Evolutionary conservation across 2,888 invertebrate genomes (phyloP).

Genomic region (Tipula vernalis): DNA sequence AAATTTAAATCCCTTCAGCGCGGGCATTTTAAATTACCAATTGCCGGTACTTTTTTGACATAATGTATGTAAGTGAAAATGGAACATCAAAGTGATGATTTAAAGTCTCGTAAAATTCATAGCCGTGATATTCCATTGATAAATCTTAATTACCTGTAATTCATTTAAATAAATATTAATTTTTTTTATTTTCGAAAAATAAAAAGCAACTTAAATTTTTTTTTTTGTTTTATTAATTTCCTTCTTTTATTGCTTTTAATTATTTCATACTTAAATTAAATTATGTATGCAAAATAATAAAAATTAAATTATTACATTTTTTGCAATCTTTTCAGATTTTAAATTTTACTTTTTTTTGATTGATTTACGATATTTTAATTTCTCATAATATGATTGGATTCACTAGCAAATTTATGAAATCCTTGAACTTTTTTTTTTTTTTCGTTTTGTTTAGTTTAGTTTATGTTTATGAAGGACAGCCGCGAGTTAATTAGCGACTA

Average conservation of each 20-base stretch:
- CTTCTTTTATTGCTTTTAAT: neutral
- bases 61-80: too few relatives aligned
- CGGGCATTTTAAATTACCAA: too few relatives aligned
- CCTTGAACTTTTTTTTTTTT: neutral
- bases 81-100: too few relatives aligned
- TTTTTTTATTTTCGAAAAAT: neutral
- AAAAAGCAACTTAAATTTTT: neutral
- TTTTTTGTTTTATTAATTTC: neutral
- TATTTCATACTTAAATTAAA: slow-evolving; percentile 4
- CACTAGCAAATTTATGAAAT: neutral
- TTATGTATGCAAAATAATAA: neutral
- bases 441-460: neutral
- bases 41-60: too few relatives aligned
- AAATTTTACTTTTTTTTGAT: neutral
- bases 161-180: neutral
- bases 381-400: neutral
- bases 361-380: neutral
- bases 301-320: neutral
- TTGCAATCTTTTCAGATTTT: neutral
- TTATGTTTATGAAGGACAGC: neutral
- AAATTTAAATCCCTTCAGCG: too few relatives aligned
- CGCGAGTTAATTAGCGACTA: neutral
- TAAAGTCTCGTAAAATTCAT: too few relatives aligned
- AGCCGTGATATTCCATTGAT: neutral
- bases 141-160: neutral